A percentile compares a stretch with the other conserved stretches of the same genome.
phyloP scores from a whole-genome alignment of 2,113 vertebrate species.

The Machaerirhynchus nigripectus region DNA sequence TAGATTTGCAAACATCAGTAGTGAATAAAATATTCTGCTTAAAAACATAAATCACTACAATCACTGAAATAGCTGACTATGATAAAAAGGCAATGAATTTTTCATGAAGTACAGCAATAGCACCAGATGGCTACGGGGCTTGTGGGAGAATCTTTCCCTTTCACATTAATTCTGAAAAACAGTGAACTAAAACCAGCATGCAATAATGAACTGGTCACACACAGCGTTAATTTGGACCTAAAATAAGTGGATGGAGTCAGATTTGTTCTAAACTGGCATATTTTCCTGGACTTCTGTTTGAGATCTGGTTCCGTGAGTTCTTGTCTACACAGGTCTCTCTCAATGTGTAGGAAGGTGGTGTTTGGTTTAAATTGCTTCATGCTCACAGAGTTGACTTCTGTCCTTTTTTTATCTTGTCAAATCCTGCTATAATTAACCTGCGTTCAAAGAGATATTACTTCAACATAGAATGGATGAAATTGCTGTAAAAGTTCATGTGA shows the following conservation, averaged over 20 bases:
- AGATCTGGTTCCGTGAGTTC: background rate
- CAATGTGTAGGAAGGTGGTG: background rate
- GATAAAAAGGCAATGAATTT: slow-evolving; percentile 39
- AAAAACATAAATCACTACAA: slow-evolving; percentile 34
- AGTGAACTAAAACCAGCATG: background rate
- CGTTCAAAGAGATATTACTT: background rate
- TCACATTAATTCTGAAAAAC: background rate
- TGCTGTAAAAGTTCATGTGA: background rate
- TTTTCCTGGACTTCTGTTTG: background rate
- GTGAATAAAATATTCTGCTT: slow-evolving; percentile 20
- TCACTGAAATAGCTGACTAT: slow-evolving; percentile 12
- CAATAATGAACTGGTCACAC: background rate
- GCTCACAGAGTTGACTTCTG: background rate
- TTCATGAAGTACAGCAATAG: slow-evolving; percentile 40
- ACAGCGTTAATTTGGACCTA: background rate
- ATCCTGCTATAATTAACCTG: background rate
- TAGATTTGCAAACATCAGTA: slow-evolving; percentile 7
- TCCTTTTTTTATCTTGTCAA: background rate
- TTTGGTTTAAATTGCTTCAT: background rate
- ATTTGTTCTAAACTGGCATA: background rate
- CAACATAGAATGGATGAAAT: background rate
- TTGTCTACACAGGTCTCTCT: background rate
- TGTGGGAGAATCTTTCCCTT: slow-evolving; percentile 9
- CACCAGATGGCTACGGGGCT: slow-evolving; percentile 30
- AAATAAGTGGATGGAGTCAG: background rate